Evolutionary conservation across 2,113 vertebrate genomes (phyloP), one percentile per base, ranked within the genome.

Genomic region (Corythoichthys intestinalis): DNA sequence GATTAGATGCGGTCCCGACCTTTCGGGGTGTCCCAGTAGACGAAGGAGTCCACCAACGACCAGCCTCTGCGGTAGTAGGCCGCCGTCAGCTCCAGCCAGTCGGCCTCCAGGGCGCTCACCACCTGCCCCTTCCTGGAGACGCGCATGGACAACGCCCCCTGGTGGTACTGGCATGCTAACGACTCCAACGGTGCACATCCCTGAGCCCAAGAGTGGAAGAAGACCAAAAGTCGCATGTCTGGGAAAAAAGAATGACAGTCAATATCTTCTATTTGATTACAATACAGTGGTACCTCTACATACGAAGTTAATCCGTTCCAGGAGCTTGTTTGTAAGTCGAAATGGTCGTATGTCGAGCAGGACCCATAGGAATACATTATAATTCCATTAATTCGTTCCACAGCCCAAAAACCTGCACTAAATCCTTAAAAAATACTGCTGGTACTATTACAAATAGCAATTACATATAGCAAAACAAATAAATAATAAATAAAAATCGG

Each of bases 1-100:
- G 34, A 37, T n/a, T 46, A 15, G 39, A 63, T 11, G 41, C 14
- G 12, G 15, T 6, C 72, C 81, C 9, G 14, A 98, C 97, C 96
- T 95, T 92, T 96, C 2, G 93, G 89, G 4, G 92, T 86, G 80
- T 98, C 96, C 97, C 97, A 99, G 90, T 93, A 94, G 17, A 99
- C 92, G 67, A 98, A 95, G 63, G 96, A 96, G 88, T 98, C 97
- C 44, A 95, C 91, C 84, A 99, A 86, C 6, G 96, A 94, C 87
- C 96, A 94, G 80, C 97, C 96, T 86, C 94, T 95, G 68, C 95
- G 94, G 65, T 97, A 97, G 86, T 98, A 96, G 77, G 93, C 92
- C 0, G 95, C 93, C 0, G 96, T 98, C 87, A 98, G 85, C 81
- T 97, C 95, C 63, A 99, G 91, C 97, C 97, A 99, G 74, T 99